phyloP scores from a whole-genome alignment of 2,113 vertebrate species.

The Azemiops feae region DNA sequence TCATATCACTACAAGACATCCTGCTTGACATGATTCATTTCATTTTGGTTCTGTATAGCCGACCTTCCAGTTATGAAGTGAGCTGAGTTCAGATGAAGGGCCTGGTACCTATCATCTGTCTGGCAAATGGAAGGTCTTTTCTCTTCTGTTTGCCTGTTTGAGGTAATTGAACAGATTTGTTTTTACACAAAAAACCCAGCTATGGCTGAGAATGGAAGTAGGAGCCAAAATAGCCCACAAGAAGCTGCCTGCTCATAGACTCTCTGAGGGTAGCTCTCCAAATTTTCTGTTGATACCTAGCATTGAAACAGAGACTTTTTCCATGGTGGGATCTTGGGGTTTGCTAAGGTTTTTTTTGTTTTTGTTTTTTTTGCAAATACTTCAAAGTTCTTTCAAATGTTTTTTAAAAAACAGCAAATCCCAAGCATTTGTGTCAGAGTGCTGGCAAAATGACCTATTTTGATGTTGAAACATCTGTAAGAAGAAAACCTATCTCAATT shows the following conservation, averaged over 20 bases:
- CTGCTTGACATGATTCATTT: background rate
- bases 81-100: background rate
- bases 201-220: background rate
- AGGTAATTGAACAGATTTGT: background rate
- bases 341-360: background rate
- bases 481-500: background rate
- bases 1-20: background rate
- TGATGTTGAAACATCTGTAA: background rate
- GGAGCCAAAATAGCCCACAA: background rate
- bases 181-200: background rate
- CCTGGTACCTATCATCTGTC: background rate
- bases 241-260: background rate
- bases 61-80: background rate
- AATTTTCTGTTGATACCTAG: background rate
- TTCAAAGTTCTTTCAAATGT: background rate
- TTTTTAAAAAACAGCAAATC: background rate
- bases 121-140: background rate
- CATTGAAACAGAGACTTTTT: background rate
- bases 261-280: background rate
- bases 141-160: background rate
- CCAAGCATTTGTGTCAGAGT: background rate
- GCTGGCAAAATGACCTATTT: background rate
- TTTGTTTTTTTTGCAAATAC: background rate
- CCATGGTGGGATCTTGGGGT: background rate
- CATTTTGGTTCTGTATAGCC: background rate